Evolutionary conservation across 2,888 invertebrate species (phyloP), one percentile per base, ranked within the genome.

Genomic region (Lingula anatina): DNA sequence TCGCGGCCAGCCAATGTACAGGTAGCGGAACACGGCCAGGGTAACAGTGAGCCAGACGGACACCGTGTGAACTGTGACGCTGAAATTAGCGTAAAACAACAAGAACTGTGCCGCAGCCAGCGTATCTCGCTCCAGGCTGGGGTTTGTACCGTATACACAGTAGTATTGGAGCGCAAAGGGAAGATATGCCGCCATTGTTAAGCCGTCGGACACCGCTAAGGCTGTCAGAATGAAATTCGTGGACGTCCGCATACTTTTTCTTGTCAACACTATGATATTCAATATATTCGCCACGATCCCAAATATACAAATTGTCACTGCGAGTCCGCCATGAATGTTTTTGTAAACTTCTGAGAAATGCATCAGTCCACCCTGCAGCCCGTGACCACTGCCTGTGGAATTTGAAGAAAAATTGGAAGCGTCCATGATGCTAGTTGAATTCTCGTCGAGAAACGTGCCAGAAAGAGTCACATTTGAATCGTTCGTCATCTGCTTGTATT

Each of bases 31-130:
- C 2, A 95, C 86, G 0, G 95, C 95, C 52, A 96, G 78, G 0
- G 90, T 89, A 1, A 96, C 88, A 0, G 95, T 95, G 60, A 96
- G 78, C 85, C 91, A 94, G 60, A 94, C 94, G 2, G 94, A 90
- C 57, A 94, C 90, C 2, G 94, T 93, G 75, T 91, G 90, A 53
- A 88, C 83, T 44, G 88, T 83, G 76, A 94, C 92, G 36, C 89
- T 86, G 74, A 92, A 90, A 66, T 90, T 86, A 35, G 90, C 90
- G 76, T 94, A 94, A 66, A 92, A 88, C 57, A 78, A 66, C 40
- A 76, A 68, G 55, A 76, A 80, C 23, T 67, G 59, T 3, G 77
- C 75, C 65, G 55, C 51, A 12, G 55, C 57, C 47, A 70, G 66
- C 23, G 68, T 70, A 61, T 75, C 63, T 2, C 73, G 55, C 18